Base-by-base conservation (phyloP, 2,797 vertebrate genomes). In the Muscicapa comitata region DNA sequence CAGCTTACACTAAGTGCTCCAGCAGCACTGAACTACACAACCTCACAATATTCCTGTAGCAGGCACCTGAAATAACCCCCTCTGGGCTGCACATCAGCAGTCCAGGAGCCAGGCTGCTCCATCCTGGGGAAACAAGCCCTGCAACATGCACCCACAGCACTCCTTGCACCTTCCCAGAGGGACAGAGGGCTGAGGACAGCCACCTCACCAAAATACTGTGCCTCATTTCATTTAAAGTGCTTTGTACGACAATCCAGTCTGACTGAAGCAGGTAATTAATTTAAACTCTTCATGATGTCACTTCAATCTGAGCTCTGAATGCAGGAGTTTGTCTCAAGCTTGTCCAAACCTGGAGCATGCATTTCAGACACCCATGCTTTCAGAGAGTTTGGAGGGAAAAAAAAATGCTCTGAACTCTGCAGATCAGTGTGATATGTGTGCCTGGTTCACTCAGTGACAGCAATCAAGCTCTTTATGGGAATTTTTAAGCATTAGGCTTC, bases 21-120 rank as follows among this genome's bases (percentile, higher is more conserved):
- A 40, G 28, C 12, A 54, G 31, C 15, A 88, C 38, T 10, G 35
- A 71, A 33, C 31, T 26, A 28, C 17, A 23, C 18, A 47, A 8
- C 13, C 18, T 71, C 58, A 62, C 23, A 40, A 6, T 11, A 57
- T 53, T 76, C 14, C 48, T 70, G 23, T 7, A 59, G 37, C 5
- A 58, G 29, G 15, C 47, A 40, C 59, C 63, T 74, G 55, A 54
- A 68, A 33, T 10, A 71, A 37, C 10, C 65, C 11, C 5, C 35
- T 59, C 31, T 35, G 42, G 61, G 40, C 15, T 74, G 17, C 0
- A 0, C 1, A 48, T 35, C 48, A 55, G 57, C 24, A 42, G 6
- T 11, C 57, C 35, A n/a, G 35, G 20, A 68, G 54, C 42, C 16
- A 31, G 31, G 37, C 28, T 42, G 24, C 42, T 87, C 70, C 31